Percentiles rank a stretch among this genome's conserved stretches.
These are phyloP conservation scores for Lasioglossum villosulum DNA, from an alignment of 2,888 invertebrate genomes.

Conservation along the genomic window DNA sequence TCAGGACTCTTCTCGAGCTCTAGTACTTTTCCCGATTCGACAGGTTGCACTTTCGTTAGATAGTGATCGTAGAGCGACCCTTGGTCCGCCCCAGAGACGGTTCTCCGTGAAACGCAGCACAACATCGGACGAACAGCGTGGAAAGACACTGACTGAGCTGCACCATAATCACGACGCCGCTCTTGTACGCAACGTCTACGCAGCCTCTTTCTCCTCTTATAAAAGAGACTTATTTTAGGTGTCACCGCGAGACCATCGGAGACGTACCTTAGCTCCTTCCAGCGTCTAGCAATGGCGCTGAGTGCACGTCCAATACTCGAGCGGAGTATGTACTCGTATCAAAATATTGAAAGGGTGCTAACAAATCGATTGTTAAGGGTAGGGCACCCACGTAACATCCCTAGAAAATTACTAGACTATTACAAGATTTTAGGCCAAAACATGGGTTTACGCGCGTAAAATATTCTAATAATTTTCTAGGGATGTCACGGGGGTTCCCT, in stretches of 20 bases:
- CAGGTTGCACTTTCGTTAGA: constrained; percentile 31
- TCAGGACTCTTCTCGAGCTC: constrained; percentile 35
- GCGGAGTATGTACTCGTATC: background rate
- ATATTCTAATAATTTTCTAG: too few species aligned
- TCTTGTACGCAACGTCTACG: constrained; percentile 57
- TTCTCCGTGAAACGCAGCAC: constrained; percentile 80
- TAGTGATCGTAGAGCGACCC: constrained; percentile 56
- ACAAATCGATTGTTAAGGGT: too few species aligned
- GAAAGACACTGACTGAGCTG: constrained; percentile 63
- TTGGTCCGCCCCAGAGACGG: constrained; percentile 65
- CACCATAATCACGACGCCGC: constrained; percentile 43
- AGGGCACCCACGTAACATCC: too few species aligned
- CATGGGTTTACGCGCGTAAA: too few species aligned
- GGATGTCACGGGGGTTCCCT: too few species aligned
- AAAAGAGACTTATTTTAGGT: constrained; percentile 67
- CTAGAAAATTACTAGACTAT: too few species aligned
- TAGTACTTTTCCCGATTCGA: constrained; percentile 34
- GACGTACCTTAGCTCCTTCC: constrained; percentile 25
- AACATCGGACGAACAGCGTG: constrained; percentile 75
- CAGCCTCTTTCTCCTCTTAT: constrained; percentile 48
- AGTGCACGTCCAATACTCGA: background rate
- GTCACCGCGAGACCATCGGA: constrained; percentile 53
- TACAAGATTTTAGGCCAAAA: too few species aligned
- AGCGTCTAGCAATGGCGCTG: constrained; percentile 31
- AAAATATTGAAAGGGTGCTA: background rate